phyloP scores from a whole-genome alignment of 2,797 vertebrate genomes.

The Onychomys leucogaster region DNA sequence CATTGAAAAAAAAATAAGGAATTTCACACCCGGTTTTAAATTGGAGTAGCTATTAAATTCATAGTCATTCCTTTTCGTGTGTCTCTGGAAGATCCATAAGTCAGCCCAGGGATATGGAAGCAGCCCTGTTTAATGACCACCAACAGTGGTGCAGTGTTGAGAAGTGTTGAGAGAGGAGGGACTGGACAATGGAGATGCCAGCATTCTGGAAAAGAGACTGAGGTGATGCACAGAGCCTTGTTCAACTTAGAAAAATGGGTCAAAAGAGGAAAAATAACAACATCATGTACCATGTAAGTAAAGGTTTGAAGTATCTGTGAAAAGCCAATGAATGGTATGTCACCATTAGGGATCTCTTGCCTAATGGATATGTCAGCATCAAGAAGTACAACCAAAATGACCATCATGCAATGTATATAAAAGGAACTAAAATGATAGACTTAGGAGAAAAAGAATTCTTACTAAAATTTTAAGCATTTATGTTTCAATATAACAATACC shows the following conservation, averaged over 20 bases:
- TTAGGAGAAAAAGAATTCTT: neutral
- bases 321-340: neutral
- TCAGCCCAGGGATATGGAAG: neutral
- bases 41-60: slow-evolving; percentile 26
- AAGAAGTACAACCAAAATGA: neutral
- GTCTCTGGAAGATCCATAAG: neutral
- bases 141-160: neutral
- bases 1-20: neutral
- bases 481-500: neutral
- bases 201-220: neutral
- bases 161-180: neutral
- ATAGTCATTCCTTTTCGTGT: neutral
- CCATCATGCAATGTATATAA: neutral
- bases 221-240: neutral
- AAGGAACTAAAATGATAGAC: neutral
- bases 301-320: neutral
- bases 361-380: neutral
- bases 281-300: neutral
- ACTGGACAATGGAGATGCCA: neutral
- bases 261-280: neutral
- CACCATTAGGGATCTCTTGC: neutral
- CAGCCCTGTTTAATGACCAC: neutral
- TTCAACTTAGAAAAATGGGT: neutral
- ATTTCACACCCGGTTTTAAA: neutral
- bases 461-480: neutral